Percentiles rank a stretch among this genome's conserved stretches.
phyloP scores from a whole-genome alignment of 2,888 invertebrate species.

The Hydrotaea cyrtoneurina region DNA sequence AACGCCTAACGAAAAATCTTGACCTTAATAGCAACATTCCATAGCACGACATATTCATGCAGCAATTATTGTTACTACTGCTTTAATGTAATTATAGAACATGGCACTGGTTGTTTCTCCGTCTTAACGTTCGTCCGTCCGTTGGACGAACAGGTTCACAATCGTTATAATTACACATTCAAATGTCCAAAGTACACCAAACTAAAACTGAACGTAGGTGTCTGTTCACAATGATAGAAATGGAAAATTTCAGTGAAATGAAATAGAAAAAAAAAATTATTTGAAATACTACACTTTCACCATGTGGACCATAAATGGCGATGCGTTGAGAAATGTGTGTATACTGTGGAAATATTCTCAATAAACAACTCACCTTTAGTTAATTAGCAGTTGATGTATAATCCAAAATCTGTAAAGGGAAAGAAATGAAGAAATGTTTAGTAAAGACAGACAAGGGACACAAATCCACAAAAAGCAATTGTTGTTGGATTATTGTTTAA shows the following conservation, averaged over 20 bases:
- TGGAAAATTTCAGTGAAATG: not conserved
- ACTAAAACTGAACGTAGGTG: conserved; percentile 4
- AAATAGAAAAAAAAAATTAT: not conserved
- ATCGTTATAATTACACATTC: conserved; percentile 31
- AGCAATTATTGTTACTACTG: not conserved
- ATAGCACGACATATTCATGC: conserved; percentile 20
- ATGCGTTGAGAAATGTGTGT: not conserved
- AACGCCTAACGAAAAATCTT: conserved; percentile 40
- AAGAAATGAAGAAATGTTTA: not conserved
- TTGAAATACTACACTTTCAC: conserved; percentile 24
- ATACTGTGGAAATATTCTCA: not conserved
- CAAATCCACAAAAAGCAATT: too few relatives aligned
- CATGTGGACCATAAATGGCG: not conserved
- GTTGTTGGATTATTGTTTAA: too few relatives aligned
- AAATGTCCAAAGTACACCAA: conserved; percentile 11
- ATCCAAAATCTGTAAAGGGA: conserved; percentile 16
- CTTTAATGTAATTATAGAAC: conserved; percentile 29
- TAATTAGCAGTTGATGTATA: not conserved
- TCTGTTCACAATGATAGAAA: not conserved
- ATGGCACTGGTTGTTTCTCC: conserved; percentile 25
- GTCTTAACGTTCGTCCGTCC: not conserved
- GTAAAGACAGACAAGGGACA: not conserved
- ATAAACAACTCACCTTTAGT: not conserved
- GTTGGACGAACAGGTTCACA: conserved; percentile 28
- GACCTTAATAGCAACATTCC: conserved; percentile 54